These are phyloP conservation scores for Trachelus troglodyta DNA, from an alignment of 2,888 invertebrate genomes.

Conservation along the genomic window DNA sequence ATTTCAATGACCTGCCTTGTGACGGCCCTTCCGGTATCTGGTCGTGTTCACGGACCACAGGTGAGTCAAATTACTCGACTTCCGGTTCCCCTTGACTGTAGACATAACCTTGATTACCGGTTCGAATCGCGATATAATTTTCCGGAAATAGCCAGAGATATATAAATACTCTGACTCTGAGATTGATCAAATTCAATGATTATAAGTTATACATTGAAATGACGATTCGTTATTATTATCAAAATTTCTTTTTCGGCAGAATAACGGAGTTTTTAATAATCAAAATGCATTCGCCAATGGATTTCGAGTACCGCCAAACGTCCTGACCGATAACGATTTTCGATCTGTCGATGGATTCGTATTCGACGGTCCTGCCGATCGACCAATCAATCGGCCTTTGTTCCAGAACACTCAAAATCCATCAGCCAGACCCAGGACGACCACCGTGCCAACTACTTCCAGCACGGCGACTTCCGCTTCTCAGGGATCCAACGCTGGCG, in stretches of 20 bases:
- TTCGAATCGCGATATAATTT: background rate
- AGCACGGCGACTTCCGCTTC: background rate
- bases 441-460: background rate
- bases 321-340: background rate
- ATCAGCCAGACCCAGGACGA: background rate
- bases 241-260: background rate
- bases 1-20: background rate
- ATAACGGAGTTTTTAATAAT: background rate
- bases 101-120: background rate
- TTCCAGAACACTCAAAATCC: background rate
- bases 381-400: slow-evolving; percentile 7
- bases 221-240: background rate
- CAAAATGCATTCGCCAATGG: background rate
- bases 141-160: background rate
- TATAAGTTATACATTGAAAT: background rate
- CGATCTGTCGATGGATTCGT: slow-evolving; percentile 36
- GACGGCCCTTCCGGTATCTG: background rate
- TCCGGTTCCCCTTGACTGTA: background rate
- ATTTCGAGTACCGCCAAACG: background rate
- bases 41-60: background rate
- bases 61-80: background rate
- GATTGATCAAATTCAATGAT: background rate
- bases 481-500: background rate
- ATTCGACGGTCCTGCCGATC: slow-evolving; percentile 41
- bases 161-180: background rate